phyloP scores from a whole-genome alignment of 2,888 invertebrate genomes.

The Megalurothrips usitatus region DNA sequence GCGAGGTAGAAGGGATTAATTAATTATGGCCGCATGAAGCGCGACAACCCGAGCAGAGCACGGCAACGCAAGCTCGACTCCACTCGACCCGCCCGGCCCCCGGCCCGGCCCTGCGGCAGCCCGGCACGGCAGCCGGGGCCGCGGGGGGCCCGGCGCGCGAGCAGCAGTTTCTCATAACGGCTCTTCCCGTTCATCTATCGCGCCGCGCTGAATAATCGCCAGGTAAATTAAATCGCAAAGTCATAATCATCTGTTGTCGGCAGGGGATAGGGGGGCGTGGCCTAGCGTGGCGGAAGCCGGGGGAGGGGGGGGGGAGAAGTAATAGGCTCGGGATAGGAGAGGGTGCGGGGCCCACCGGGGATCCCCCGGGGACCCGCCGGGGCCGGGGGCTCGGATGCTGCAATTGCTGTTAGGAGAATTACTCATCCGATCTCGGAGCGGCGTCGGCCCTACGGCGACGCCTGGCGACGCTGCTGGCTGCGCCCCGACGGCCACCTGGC shows the following conservation, averaged over 20 bases:
- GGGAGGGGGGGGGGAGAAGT: not conserved
- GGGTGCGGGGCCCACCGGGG: not conserved
- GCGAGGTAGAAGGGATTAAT: not conserved
- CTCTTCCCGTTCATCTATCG: not conserved
- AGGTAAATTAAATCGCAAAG: conserved; percentile 25
- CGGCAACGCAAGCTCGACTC: not conserved
- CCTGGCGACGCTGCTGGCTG: not conserved
- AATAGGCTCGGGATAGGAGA: not conserved
- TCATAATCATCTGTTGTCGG: conserved; percentile 17
- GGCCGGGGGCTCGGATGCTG: not conserved
- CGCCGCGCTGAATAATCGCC: conserved; percentile 7
- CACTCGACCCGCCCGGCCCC: not conserved
- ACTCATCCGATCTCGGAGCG: not conserved
- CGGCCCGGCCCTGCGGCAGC: not conserved
- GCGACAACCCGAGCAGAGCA: not conserved
- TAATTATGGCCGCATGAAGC: conserved; percentile 14
- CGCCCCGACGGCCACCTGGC: not conserved
- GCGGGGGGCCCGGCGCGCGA: no score
- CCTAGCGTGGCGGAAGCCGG: not conserved
- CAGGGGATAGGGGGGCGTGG: not conserved
- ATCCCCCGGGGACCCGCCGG: no score
- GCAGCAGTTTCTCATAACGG: no score
- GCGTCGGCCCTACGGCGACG: not conserved
- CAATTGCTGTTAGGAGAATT: not conserved
- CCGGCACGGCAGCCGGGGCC: no score